Conservation (phyloP, 2,113 vertebrate genomes). For the Excalfactoria chinensis region DNA sequence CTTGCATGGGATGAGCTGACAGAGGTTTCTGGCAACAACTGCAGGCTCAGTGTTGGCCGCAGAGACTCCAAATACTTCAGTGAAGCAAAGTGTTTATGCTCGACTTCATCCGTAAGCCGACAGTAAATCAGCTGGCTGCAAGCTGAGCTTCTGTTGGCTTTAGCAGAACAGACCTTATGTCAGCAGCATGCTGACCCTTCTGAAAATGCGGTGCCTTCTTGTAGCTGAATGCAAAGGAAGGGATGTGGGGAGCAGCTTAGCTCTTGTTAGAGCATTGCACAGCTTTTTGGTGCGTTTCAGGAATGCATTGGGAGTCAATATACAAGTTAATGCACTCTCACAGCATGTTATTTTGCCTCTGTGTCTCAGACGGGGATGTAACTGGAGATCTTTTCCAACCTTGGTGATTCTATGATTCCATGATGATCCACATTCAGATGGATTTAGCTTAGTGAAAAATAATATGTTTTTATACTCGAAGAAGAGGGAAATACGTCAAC, state of each 20-base stretch:
- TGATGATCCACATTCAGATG: not conserved
- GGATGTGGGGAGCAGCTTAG: not conserved
- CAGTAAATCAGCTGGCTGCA: not conserved
- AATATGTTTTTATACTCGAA: not conserved
- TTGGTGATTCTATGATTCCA: too few relatives aligned
- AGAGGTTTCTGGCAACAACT: not conserved
- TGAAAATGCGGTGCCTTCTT: not conserved
- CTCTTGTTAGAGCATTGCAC: not conserved
- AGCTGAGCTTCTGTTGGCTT: not conserved
- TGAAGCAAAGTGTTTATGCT: not conserved
- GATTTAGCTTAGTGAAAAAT: not conserved
- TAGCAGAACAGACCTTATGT: not conserved
- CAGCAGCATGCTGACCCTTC: not conserved
- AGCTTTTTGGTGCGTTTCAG: not conserved
- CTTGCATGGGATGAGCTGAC: not conserved
- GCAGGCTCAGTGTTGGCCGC: not conserved
- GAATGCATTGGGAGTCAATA: rapidly evolving
- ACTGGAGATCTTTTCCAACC: not conserved
- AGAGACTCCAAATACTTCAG: not conserved
- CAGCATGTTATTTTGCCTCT: not conserved
- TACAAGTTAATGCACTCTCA: not conserved
- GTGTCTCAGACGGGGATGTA: not conserved
- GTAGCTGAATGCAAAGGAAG: not conserved
- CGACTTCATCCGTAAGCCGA: not conserved
- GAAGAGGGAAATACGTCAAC: not conserved